These are phyloP conservation scores for Neomonachus schauinslandi DNA, from an alignment of 2,113 vertebrate species.

Conservation along the genomic window DNA sequence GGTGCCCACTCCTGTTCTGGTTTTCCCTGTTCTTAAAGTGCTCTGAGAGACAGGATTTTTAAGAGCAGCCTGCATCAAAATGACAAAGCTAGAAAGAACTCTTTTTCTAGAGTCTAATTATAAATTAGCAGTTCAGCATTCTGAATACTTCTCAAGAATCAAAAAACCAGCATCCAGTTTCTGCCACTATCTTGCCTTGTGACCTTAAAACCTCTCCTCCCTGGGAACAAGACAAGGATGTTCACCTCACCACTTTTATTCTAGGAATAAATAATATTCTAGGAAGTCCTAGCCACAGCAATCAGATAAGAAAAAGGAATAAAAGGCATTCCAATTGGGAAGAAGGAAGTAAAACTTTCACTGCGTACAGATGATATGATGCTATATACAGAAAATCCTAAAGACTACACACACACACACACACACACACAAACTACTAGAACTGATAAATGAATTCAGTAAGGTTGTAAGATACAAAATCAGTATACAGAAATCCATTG, in stretches of 20 bases:
- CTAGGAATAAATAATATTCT: too few relatives aligned
- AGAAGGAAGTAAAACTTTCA: neutral
- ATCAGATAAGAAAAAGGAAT: neutral
- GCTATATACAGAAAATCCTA: neutral
- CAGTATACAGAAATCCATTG: neutral
- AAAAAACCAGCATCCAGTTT: neutral
- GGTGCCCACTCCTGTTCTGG: neutral
- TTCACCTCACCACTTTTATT: neutral
- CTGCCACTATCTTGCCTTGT: neutral
- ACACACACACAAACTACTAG: too few relatives aligned
- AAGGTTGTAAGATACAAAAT: neutral
- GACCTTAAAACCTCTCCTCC: neutral
- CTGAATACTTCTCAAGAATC: neutral
- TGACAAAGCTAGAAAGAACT: neutral
- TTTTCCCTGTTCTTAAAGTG: neutral
- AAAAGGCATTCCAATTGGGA: neutral
- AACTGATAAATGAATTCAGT: neutral
- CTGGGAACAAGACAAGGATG: neutral
- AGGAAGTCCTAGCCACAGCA: neutral
- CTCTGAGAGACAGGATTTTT: neutral
- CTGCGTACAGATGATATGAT: neutral
- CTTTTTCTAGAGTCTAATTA: neutral
- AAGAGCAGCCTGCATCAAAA: neutral
- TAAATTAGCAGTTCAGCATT: neutral
- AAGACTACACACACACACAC: neutral